These are phyloP conservation scores for Aphelenchoides besseyi DNA, from an alignment of 1,140 invertebrate genomes.

Conservation along the genomic window DNA sequence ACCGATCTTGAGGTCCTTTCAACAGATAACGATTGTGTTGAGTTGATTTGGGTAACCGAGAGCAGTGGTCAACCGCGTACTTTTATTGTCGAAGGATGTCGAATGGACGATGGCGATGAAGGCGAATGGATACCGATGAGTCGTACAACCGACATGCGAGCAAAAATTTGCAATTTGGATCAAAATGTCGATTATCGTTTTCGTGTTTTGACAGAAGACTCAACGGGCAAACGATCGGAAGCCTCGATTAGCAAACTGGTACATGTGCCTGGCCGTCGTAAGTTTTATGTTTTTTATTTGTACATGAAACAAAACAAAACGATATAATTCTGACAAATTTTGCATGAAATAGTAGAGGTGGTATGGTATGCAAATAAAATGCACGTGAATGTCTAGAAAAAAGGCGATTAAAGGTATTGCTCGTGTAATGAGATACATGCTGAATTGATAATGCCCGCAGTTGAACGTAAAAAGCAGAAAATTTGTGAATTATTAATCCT, in stretches of 20 bases:
- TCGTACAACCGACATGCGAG: neutral
- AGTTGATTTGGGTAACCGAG: conserved; percentile 1
- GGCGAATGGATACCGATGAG: neutral
- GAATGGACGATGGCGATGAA: neutral
- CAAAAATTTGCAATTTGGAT: neutral
- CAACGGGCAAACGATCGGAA: neutral
- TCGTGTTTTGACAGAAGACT: neutral
- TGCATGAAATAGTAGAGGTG: too few species aligned
- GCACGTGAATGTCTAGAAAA: too few species aligned
- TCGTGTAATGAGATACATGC: too few species aligned
- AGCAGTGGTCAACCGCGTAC: neutral
- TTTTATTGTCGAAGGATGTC: neutral
- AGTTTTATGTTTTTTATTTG: too few species aligned
- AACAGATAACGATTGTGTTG: neutral
- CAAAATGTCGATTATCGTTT: neutral
- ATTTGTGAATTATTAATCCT: too few species aligned
- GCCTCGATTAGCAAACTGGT: neutral
- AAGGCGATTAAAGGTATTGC: too few species aligned
- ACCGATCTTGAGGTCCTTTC: neutral
- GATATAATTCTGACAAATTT: too few species aligned
- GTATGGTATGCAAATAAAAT: too few species aligned
- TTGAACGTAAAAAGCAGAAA: too few species aligned
- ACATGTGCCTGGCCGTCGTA: neutral
- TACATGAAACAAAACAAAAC: too few species aligned
- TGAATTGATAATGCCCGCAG: too few species aligned